Evolutionary conservation across 2,797 vertebrate species (phyloP).

Genomic region (Coccyzus lansbergi): DNA sequence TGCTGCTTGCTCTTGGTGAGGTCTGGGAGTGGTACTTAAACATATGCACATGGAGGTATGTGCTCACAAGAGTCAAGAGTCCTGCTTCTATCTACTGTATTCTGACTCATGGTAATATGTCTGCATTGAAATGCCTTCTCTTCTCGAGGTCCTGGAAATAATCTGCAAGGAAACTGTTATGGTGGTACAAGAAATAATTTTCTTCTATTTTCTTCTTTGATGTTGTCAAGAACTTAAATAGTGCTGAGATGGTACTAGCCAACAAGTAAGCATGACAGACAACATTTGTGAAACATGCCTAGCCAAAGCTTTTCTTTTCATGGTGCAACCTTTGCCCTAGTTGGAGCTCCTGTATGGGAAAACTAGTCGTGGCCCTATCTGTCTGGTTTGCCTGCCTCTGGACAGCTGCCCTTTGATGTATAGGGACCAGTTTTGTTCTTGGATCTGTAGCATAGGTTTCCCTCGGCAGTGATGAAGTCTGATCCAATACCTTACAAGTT

Average conservation of each 20-base stretch:
- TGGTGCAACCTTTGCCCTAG: neutral
- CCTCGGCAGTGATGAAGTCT: neutral
- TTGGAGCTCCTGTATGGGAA: neutral
- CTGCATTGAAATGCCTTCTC: neutral
- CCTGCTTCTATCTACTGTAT: neutral
- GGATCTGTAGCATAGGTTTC: neutral
- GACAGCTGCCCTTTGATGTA: neutral
- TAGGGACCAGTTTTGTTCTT: neutral
- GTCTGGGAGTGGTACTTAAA: neutral
- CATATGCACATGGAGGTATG: rapidly evolving
- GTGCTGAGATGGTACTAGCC: neutral
- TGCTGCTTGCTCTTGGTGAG: neutral
- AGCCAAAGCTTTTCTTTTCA: neutral
- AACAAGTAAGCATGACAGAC: neutral
- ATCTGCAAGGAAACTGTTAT: neutral
- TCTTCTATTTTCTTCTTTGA: neutral
- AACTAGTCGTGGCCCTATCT: neutral
- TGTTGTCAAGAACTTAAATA: neutral
- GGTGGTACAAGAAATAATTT: neutral
- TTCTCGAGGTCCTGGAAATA: neutral
- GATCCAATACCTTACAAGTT: neutral
- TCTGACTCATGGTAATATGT: neutral
- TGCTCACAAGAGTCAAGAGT: neutral
- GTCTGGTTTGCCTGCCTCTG: neutral
- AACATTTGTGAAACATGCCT: neutral